Base-by-base conservation (phyloP, 92 coral and sea anemone genomes). In the Bergia sp. region DNA sequence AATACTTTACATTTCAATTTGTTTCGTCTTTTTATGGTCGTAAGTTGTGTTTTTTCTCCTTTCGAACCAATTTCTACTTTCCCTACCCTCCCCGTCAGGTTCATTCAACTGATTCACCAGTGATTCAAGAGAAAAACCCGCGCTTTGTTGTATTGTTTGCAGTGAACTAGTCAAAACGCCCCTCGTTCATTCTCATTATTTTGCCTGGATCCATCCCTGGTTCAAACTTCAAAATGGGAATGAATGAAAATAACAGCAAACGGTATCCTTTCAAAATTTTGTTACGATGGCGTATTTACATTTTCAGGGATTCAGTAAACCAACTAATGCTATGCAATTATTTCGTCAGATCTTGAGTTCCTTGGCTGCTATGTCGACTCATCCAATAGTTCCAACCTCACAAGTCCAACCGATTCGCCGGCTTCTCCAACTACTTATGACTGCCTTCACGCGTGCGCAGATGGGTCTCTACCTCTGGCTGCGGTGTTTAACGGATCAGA, bases 371-470 rank as follows among this genome's bases (percentile, higher is more conserved):
- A 71, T 37, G 66, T 43, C 18, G 40, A 23, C 1, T 84, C 66
- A 5, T 5, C 78, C 61, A 84, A 84, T 72, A 36, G 55, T 47
- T 84, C 79, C 39, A 36, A 84, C 29, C 66, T 84, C 37, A 43
- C 65, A 5, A 29, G 38, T 47, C 79, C 79, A 18, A 72, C 65
- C 37, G 78, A 36, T 7, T 53, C 29, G 40, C 78, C 87, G 6
- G 75, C 58, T 84, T 15, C 77, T 29, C 41, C 55, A 16, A 84
- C 67, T 12, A 7, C 37, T 16, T 47, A 44, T 71, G 86, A 76
- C 81, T 95, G 98, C 73, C 57, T 91, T 77, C 84, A 88, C 72
- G 93, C 90, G 67, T 95, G 98, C 89, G 98, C 92, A 1, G 37
- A 82, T 21, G 88, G 53, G 65, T 39, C 75, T 38, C 90, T 89